Evolutionary conservation across 2,888 invertebrate species (phyloP).

Genomic region (Idaea biselata): DNA sequence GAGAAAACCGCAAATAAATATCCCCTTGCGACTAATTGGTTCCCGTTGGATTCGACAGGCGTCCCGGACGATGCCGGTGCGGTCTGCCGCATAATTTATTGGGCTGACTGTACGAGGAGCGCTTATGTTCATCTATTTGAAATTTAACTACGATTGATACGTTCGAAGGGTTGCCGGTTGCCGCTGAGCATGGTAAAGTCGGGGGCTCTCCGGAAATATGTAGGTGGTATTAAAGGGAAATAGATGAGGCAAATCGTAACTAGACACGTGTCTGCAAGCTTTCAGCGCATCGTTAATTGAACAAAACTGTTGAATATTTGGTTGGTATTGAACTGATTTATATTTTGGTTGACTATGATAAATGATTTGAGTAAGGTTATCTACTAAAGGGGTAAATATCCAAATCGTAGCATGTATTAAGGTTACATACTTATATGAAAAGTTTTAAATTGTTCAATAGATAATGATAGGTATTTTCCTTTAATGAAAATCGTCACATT

Average conservation of each 20-base stretch:
- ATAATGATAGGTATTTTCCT: too few relatives aligned
- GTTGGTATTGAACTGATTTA: background rate
- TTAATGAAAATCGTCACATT: too few relatives aligned
- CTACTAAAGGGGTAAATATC: too few relatives aligned
- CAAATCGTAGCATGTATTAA: too few relatives aligned
- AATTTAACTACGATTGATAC: conserved; percentile 14
- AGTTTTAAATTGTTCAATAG: too few relatives aligned
- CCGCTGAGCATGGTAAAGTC: background rate
- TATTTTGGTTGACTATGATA: too few relatives aligned
- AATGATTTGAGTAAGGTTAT: too few relatives aligned
- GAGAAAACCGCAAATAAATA: conserved; percentile 77
- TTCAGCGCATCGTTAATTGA: background rate
- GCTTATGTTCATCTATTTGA: conserved; percentile 9
- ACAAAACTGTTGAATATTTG: background rate
- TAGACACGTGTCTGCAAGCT: background rate
- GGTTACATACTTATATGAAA: too few relatives aligned
- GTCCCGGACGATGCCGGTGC: conserved; percentile 56
- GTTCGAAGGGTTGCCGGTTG: background rate
- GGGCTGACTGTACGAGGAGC: conserved; percentile 48
- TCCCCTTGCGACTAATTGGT: conserved; percentile 76
- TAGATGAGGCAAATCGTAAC: background rate
- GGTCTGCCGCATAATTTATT: conserved; percentile 75
- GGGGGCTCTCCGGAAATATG: background rate
- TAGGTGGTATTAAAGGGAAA: background rate
- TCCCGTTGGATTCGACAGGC: conserved; percentile 73